Conservation (phyloP, 2,797 vertebrate species). For the Siniperca scherzeri region DNA sequence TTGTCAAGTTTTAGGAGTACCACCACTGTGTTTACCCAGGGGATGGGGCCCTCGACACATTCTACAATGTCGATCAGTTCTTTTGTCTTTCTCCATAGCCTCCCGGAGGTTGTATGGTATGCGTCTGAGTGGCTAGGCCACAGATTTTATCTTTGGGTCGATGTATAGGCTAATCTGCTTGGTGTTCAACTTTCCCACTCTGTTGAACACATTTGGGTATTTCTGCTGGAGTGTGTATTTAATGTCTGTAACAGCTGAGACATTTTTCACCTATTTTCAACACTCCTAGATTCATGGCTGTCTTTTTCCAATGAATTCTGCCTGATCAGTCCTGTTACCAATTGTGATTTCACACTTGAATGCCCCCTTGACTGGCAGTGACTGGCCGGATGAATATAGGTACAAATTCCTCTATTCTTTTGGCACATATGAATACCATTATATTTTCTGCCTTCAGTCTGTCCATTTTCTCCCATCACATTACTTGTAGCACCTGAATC, state of each 20-base stretch:
- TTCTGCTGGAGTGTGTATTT: constrained; percentile 22
- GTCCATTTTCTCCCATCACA: constrained; percentile 2
- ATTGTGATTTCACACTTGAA: constrained; percentile 8
- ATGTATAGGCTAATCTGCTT: constrained; percentile 31
- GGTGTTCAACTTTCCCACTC: constrained; percentile 35
- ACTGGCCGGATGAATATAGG: background rate
- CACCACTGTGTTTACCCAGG: background rate
- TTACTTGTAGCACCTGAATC: background rate
- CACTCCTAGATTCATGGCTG: background rate
- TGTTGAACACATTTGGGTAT: constrained; percentile 3
- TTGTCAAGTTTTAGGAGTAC: background rate
- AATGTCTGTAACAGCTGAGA: constrained; percentile 15
- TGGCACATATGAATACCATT: background rate
- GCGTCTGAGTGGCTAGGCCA: constrained; percentile 11
- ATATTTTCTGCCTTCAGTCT: background rate
- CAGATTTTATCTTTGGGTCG: constrained; percentile 12
- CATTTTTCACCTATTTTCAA: constrained; percentile 23
- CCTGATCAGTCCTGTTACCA: background rate
- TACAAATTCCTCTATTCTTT: background rate
- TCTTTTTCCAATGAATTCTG: constrained; percentile 7
- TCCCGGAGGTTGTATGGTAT: constrained; percentile 16
- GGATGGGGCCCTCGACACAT: background rate
- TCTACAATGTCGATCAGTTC: background rate
- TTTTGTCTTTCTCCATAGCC: background rate
- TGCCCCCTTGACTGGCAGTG: background rate